phyloP scores from a whole-genome alignment of 2,888 invertebrate species.

The Altica lythri region DNA sequence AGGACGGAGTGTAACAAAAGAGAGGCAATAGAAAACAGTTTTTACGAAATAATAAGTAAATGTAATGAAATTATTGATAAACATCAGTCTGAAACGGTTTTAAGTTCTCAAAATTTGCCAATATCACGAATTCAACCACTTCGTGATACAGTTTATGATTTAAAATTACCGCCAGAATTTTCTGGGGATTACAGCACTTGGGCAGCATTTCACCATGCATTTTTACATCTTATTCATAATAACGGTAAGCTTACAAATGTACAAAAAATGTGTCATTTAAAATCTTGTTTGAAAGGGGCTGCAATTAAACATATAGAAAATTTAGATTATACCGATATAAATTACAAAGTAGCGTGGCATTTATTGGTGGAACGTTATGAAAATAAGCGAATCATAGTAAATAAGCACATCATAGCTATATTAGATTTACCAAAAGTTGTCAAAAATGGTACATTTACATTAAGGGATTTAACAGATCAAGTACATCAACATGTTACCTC shows the following conservation, averaged over 20 bases:
- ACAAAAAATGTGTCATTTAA: conserved; percentile 1
- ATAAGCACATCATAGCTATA: not conserved
- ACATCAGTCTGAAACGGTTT: not conserved
- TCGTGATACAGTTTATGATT: not conserved
- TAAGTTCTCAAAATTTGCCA: not conserved
- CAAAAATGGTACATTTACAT: not conserved
- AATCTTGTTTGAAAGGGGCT: not conserved
- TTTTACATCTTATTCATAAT: conserved; percentile 6
- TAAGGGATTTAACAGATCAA: conserved; percentile 1
- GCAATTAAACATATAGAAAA: conserved; percentile 1
- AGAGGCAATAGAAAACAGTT: not conserved
- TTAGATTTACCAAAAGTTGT: not conserved
- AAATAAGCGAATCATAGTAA: conserved; percentile 3
- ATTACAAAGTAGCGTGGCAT: conserved; percentile 8
- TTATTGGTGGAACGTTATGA: conserved; percentile 3
- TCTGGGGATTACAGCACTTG: not conserved
- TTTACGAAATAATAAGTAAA: conserved; percentile 2
- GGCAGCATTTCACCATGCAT: conserved; percentile 2
- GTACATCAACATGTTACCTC: conserved; percentile 4
- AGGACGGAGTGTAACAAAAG: not conserved
- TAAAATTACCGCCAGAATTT: conserved; percentile 1
- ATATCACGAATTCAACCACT: not conserved
- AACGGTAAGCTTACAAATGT: conserved; percentile 4
- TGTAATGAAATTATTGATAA: not conserved
- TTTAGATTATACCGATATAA: conserved; percentile 4